Conservation (phyloP, 1,140 invertebrate species). For the Macrosteles quadrilineatus region DNA sequence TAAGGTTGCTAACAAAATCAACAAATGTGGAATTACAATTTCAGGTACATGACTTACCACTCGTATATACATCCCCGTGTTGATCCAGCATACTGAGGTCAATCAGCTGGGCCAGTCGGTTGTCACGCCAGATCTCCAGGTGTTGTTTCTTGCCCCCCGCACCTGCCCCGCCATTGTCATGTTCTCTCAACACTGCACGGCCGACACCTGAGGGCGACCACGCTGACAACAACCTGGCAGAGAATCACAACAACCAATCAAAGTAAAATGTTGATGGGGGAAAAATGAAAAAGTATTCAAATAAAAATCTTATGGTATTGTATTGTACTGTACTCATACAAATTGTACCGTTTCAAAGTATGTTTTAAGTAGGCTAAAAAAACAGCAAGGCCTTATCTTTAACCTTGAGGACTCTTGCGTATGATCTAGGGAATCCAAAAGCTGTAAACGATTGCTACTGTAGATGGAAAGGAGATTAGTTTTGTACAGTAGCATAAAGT, state of each 20-base stretch:
- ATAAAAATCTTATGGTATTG: too few species aligned
- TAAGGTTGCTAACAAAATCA: too few species aligned
- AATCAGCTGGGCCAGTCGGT: conserved; percentile 59
- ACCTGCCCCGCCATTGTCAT: conserved; percentile 56
- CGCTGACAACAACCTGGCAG: conserved; percentile 59
- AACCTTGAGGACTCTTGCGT: background rate
- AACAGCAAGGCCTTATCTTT: background rate
- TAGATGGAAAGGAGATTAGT: too few species aligned
- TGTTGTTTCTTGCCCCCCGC: conserved; percentile 62
- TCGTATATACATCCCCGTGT: conserved; percentile 72
- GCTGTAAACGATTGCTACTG: too few species aligned
- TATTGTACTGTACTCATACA: background rate
- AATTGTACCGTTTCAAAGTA: background rate
- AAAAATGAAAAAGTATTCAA: background rate
- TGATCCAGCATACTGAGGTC: conserved; percentile 67
- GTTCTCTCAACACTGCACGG: conserved; percentile 62
- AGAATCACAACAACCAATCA: conserved; percentile 26
- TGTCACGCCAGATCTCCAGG: conserved; percentile 69
- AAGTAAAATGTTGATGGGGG: conserved; percentile 7
- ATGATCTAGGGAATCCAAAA: too few species aligned
- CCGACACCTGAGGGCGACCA: conserved; percentile 59
- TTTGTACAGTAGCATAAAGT: too few species aligned
- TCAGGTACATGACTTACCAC: too few species aligned
- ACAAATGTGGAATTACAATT: too few species aligned
- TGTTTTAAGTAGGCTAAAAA: background rate